phyloP scores from a whole-genome alignment of 2,797 vertebrate genomes.

The Erethizon dorsatum region DNA sequence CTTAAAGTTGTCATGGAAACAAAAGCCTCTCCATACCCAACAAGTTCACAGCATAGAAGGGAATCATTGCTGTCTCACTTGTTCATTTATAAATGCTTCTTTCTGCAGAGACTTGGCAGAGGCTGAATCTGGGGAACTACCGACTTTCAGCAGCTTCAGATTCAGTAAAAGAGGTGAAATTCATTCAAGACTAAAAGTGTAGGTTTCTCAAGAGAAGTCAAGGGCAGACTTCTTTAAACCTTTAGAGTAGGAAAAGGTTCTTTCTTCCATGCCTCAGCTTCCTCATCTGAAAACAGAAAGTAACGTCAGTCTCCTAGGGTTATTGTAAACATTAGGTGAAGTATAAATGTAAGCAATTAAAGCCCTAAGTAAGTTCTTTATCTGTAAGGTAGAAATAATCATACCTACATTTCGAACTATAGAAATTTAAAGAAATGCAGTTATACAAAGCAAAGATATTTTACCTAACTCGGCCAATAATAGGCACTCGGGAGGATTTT shows the following conservation, averaged over 20 bases:
- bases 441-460: neutral
- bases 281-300: slow-evolving; percentile 19
- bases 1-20: slow-evolving; percentile 75
- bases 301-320: neutral
- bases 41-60: slow-evolving; percentile 30
- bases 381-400: neutral
- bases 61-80: slow-evolving; percentile 4
- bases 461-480: neutral
- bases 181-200: neutral
- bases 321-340: slow-evolving; percentile 42
- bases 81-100: slow-evolving; percentile 52
- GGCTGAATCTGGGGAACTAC: neutral
- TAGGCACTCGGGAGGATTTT: neutral
- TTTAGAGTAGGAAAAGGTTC: neutral
- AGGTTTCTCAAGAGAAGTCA: neutral
- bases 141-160: neutral
- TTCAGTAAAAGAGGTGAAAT: neutral
- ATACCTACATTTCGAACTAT: neutral
- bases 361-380: neutral
- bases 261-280: neutral
- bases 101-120: neutral
- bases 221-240: neutral
- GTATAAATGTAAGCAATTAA: slow-evolving; percentile 3
- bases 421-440: neutral
- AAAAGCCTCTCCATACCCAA: slow-evolving; percentile 10